Conservation (phyloP, 2,797 vertebrate species). For the Tympanoctomys barrerae region DNA sequence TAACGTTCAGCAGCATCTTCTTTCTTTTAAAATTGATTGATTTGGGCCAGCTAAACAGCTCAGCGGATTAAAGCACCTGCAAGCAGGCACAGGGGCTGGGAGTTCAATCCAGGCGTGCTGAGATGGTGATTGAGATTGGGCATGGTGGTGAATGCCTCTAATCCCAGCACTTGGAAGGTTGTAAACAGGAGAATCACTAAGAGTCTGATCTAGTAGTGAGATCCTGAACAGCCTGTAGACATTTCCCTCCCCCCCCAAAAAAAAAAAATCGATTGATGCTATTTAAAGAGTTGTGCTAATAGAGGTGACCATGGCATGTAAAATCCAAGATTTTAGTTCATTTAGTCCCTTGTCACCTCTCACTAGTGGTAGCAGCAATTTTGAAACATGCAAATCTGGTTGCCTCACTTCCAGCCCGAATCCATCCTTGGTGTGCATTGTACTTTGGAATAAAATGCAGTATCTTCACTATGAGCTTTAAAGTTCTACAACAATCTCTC, state of each 20-base stretch:
- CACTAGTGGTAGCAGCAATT: neutral
- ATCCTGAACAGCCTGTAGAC: neutral
- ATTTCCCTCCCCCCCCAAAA: too few species aligned
- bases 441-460: neutral
- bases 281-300: constrained; percentile 41
- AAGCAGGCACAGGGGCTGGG: too few species aligned
- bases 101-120: too few species aligned
- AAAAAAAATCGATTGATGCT: neutral
- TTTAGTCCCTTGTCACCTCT: neutral
- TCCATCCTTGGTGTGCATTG: neutral
- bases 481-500: neutral
- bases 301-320: neutral
- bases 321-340: constrained; percentile 28
- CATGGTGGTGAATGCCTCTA: too few species aligned
- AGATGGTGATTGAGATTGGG: too few species aligned
- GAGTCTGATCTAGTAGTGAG: too few species aligned
- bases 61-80: too few species aligned
- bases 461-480: neutral
- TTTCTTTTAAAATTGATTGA: neutral
- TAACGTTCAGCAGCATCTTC: neutral
- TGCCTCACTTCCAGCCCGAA: neutral
- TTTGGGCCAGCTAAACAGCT: too few species aligned
- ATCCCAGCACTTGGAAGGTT: too few species aligned
- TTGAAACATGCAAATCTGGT: constrained; percentile 5
- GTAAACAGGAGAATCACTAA: too few species aligned